Percentiles rank a stretch among this genome's conserved stretches.
Conservation (phyloP, 2,113 vertebrate species). For the Petaurus breviceps region DNA sequence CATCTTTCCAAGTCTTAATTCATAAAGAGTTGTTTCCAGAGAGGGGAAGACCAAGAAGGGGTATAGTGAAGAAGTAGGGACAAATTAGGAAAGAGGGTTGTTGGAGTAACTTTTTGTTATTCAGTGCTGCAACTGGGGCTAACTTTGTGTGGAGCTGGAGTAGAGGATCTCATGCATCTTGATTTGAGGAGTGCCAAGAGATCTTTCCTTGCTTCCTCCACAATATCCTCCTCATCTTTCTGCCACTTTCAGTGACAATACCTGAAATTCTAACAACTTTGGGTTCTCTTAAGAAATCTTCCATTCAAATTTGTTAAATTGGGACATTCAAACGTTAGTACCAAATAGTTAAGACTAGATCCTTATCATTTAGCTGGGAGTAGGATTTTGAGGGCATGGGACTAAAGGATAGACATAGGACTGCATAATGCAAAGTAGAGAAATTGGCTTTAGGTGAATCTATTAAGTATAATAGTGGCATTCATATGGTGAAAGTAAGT, state of each 20-base stretch:
- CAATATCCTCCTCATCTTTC: too few species aligned
- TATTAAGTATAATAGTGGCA: constrained; percentile 15
- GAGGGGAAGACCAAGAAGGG: neutral
- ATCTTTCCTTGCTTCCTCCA: too few species aligned
- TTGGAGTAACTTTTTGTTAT: neutral
- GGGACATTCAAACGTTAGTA: constrained; percentile 4
- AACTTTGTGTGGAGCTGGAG: too few species aligned
- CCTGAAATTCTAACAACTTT: too few species aligned
- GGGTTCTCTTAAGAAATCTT: too few species aligned
- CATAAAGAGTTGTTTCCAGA: neutral
- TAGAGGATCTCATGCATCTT: too few species aligned
- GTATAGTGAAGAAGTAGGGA: neutral
- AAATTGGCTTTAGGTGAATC: constrained; percentile 42
- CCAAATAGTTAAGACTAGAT: neutral
- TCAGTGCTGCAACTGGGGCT: too few species aligned
- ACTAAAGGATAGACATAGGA: constrained; percentile 8
- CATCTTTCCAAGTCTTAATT: neutral
- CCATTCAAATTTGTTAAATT: too few species aligned
- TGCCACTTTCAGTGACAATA: too few species aligned
- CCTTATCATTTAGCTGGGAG: constrained; percentile 5
- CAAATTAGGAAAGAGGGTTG: neutral
- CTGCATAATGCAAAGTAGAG: constrained; percentile 29
- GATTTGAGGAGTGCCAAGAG: too few species aligned
- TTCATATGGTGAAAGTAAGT: constrained; percentile 31
- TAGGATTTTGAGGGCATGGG: neutral